A percentile compares a stretch with the other conserved stretches of the same genome.
These are phyloP conservation scores for Eupithecia tripunctaria DNA, from an alignment of 2,888 invertebrate genomes.

Conservation along the genomic window DNA sequence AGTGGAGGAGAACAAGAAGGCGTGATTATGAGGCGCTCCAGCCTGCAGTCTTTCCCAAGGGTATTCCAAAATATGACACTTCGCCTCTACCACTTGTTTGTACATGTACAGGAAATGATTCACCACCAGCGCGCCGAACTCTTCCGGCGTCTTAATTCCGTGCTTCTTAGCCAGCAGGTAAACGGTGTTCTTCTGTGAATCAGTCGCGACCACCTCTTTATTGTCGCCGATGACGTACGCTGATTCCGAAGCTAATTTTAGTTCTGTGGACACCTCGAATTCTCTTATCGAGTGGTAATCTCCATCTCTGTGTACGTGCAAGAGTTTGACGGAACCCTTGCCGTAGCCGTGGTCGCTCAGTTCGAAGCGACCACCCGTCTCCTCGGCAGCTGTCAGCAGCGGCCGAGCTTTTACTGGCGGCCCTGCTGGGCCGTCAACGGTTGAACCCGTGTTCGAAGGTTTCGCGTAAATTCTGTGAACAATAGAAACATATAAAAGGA, in stretches of 20 bases:
- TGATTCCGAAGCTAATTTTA: conserved; percentile 87
- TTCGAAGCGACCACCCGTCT: conserved; percentile 83
- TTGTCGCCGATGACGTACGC: conserved; percentile 91
- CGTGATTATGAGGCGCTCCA: conserved; percentile 88
- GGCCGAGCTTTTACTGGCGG: conserved; percentile 44
- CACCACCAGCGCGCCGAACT: conserved; percentile 89
- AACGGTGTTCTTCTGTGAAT: conserved; percentile 93
- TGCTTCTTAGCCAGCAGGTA: conserved; percentile 91
- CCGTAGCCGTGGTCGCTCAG: conserved; percentile 89
- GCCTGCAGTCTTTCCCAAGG: conserved; percentile 89
- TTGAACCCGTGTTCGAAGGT: conserved; percentile 74
- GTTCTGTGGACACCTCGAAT: conserved; percentile 88
- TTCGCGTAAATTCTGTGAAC: conserved; percentile 79
- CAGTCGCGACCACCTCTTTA: conserved; percentile 91
- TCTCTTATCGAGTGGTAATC: conserved; percentile 89
- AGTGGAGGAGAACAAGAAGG: conserved; percentile 89
- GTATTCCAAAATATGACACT: conserved; percentile 88
- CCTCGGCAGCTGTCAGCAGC: conserved; percentile 70
- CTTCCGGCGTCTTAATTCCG: conserved; percentile 90
- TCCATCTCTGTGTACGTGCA: conserved; percentile 88
- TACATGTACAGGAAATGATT: conserved; percentile 90
- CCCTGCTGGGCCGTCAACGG: conserved; percentile 51
- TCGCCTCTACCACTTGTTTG: conserved; percentile 88
- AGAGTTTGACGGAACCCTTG: conserved; percentile 89
- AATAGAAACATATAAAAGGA: background rate